Evolutionary conservation across 2,888 invertebrate genomes (phyloP).

Genomic region (Xylocampa areola): DNA sequence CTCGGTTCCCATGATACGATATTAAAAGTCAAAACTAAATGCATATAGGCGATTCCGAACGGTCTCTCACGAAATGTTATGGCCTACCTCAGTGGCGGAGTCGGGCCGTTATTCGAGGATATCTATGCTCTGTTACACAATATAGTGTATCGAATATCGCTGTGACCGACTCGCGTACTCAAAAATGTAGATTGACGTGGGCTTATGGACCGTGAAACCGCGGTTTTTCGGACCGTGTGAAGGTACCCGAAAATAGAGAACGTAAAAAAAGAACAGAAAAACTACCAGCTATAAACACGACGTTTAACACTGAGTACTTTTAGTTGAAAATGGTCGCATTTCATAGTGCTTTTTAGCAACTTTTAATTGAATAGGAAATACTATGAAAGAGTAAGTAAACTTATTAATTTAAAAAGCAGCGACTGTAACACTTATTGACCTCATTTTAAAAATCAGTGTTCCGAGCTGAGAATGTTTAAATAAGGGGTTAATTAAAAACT

Average conservation of each 20-base stretch:
- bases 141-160: slow-evolving; percentile 77
- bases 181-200: slow-evolving; percentile 74
- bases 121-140: slow-evolving; percentile 72
- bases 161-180: slow-evolving; percentile 63
- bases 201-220: slow-evolving; percentile 80
- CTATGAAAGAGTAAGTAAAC: slow-evolving; percentile 42
- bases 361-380: slow-evolving; percentile 54
- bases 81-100: slow-evolving; percentile 81
- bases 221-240: slow-evolving; percentile 65
- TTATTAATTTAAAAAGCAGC: slow-evolving; percentile 47
- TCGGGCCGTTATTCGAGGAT: slow-evolving; percentile 74
- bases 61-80: slow-evolving; percentile 76
- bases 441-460: slow-evolving; percentile 46
- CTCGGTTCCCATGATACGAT: slow-evolving; percentile 77
- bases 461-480: slow-evolving; percentile 37
- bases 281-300: slow-evolving; percentile 18
- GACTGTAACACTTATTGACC: slow-evolving; percentile 48
- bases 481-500: slow-evolving; percentile 42
- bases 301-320: slow-evolving; percentile 23
- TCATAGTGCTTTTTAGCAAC: slow-evolving; percentile 26
- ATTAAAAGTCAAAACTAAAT: slow-evolving; percentile 75
- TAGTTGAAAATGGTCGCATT: slow-evolving; percentile 36
- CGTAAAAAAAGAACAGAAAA: slow-evolving; percentile 31
- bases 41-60: slow-evolving; percentile 65
- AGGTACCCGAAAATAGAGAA: slow-evolving; percentile 48